A percentile compares a stretch with the other conserved stretches of the same genome.
phyloP scores from a whole-genome alignment of 2,113 vertebrate genomes.

The Puma concolor region DNA sequence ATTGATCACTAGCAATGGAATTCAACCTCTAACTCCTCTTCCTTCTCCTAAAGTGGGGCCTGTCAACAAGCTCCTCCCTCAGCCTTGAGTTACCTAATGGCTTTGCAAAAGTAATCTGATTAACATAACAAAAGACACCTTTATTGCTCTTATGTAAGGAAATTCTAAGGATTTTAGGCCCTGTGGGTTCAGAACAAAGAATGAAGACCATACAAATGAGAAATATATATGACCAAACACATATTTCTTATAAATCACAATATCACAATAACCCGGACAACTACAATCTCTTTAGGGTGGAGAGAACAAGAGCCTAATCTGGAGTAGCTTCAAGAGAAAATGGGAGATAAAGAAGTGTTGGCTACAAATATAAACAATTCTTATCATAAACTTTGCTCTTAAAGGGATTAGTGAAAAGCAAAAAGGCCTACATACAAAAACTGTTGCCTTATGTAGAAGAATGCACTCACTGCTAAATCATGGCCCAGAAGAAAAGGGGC shows the following conservation, averaged over 20 bases:
- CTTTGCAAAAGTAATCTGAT: neutral
- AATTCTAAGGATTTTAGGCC: neutral
- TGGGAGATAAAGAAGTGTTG: neutral
- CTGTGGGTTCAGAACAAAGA: neutral
- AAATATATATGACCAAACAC: neutral
- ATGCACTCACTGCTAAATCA: neutral
- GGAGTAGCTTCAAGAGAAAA: neutral
- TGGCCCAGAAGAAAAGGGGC: neutral
- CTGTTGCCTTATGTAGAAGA: neutral
- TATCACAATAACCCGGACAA: neutral
- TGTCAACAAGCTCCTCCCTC: neutral
- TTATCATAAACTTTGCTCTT: neutral
- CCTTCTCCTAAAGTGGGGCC: neutral
- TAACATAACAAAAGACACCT: neutral
- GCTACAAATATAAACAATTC: neutral
- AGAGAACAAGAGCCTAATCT: neutral
- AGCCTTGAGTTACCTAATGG: neutral
- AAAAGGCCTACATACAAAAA: neutral
- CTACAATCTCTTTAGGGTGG: neutral
- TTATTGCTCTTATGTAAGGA: neutral
- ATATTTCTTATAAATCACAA: neutral
- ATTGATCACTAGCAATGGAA: neutral
- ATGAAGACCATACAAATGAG: neutral
- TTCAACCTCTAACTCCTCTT: neutral
- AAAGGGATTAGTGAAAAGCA: neutral